phyloP scores from a whole-genome alignment of 2,888 invertebrate species.

The Caradrina clavipalpis region DNA sequence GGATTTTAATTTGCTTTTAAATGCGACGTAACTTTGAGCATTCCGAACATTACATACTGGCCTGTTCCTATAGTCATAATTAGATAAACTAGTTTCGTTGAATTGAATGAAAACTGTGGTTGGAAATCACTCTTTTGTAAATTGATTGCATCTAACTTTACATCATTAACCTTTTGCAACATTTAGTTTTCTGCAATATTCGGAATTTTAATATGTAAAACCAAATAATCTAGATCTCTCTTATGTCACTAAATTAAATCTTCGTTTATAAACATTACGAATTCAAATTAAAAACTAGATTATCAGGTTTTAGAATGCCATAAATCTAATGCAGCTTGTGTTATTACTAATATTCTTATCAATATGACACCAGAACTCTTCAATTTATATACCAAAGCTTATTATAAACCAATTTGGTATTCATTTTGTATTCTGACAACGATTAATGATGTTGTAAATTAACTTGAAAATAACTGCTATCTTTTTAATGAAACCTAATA shows the following conservation, averaged over 20 bases:
- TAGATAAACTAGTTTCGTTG: constrained; percentile 7
- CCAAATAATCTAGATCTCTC: constrained; percentile 62
- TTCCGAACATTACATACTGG: constrained; percentile 58
- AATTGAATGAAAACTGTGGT: constrained; percentile 3
- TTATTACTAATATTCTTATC: constrained; percentile 57
- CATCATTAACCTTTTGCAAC: constrained; percentile 1
- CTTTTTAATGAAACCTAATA: constrained; percentile 27
- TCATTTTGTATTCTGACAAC: constrained; percentile 42
- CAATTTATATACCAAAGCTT: constrained; percentile 26
- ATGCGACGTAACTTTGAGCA: constrained; percentile 46
- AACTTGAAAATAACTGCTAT: constrained; percentile 32
- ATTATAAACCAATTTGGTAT: constrained; percentile 46
- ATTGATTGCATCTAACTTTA: constrained; percentile 3
- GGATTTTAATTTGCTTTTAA: constrained; percentile 62
- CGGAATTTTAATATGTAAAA: constrained; percentile 64
- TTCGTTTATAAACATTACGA: constrained; percentile 30
- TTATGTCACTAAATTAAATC: constrained; percentile 24
- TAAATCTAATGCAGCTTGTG: constrained; percentile 59
- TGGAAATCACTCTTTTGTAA: neutral
- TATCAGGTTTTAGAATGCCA: constrained; percentile 64
- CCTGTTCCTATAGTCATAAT: constrained; percentile 8
- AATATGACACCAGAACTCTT: constrained; percentile 55
- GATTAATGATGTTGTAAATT: constrained; percentile 47
- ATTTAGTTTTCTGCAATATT: constrained; percentile 51
- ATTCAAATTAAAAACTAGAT: constrained; percentile 60